Percentiles rank a stretch among this genome's conserved stretches.
Conservation (phyloP, 2,888 invertebrate genomes). For the Drosophila mulleri region DNA sequence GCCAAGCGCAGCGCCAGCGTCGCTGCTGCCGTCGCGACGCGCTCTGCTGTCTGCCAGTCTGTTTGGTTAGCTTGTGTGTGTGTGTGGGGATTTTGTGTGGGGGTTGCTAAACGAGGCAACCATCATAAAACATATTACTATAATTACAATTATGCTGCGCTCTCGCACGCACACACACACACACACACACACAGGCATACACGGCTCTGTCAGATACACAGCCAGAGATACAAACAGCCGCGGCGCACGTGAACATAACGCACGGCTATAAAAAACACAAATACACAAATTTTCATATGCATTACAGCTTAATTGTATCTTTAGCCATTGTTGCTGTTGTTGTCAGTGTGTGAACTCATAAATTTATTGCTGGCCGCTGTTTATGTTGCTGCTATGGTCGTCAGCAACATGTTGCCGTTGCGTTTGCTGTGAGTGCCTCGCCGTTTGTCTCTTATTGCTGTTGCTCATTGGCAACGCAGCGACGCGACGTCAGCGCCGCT, state of each 20-base stretch:
- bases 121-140: constrained; percentile 83
- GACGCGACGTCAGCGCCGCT: constrained; percentile 41
- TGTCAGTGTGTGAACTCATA: constrained; percentile 70
- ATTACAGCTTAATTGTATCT: constrained; percentile 77
- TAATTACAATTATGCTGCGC: constrained; percentile 82
- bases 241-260: constrained; percentile 74
- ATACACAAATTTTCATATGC: constrained; percentile 73
- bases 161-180: constrained; percentile 42
- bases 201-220: constrained; percentile 28
- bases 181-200: constrained; percentile 10
- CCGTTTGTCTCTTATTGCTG: constrained; percentile 43
- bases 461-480: constrained; percentile 48
- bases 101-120: constrained; percentile 80
- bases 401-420: constrained; percentile 7
- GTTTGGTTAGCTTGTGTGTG: constrained; percentile 23
- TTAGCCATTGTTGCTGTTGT: constrained; percentile 38
- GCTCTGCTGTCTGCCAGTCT: constrained; percentile 48
- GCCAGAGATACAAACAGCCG: constrained; percentile 62
- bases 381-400: constrained; percentile 30
- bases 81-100: constrained; percentile 62
- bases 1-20: constrained; percentile 72
- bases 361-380: constrained; percentile 58
- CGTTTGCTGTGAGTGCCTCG: constrained; percentile 6
- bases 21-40: constrained; percentile 37
- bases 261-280: constrained; percentile 73